These are phyloP conservation scores for Glaucomys volans DNA, from an alignment of 2,113 vertebrate species.

Conservation along the genomic window DNA sequence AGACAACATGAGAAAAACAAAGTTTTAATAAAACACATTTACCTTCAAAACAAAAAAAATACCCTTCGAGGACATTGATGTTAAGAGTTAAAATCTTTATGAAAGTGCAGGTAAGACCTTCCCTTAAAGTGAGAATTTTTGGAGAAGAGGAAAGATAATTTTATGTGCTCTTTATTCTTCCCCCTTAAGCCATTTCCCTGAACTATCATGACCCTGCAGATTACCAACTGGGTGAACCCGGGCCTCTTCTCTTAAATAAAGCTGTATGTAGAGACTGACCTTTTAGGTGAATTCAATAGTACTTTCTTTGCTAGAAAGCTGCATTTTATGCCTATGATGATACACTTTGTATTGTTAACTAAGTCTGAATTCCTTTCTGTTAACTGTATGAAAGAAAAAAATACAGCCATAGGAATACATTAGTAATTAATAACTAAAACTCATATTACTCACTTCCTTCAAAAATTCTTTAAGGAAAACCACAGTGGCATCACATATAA, in stretches of 20 bases:
- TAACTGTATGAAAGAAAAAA: slow-evolving; percentile 28
- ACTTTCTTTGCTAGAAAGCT: slow-evolving; percentile 1
- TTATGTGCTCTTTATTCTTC: background rate
- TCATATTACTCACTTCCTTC: slow-evolving; percentile 36
- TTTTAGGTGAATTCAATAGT: background rate
- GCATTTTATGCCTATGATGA: background rate
- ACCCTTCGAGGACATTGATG: background rate
- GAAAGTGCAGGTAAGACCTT: slow-evolving; percentile 1
- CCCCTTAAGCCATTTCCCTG: background rate
- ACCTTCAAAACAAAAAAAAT: slow-evolving; percentile 48
- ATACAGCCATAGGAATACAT: background rate
- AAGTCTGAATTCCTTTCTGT: slow-evolving; percentile 35
- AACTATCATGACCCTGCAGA: background rate
- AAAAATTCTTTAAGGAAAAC: slow-evolving; percentile 50
- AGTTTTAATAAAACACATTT: slow-evolving; percentile 38
- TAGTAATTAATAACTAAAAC: slow-evolving; percentile 44
- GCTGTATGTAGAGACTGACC: background rate
- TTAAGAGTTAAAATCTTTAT: slow-evolving; percentile 24
- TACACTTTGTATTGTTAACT: background rate
- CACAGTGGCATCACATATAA: background rate
- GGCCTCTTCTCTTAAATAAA: background rate
- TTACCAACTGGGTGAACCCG: background rate
- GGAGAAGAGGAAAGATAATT: background rate
- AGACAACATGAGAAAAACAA: background rate
- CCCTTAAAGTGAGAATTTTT: background rate